Conservation (phyloP, 2,113 vertebrate genomes). For the Dicentrarchus labrax region DNA sequence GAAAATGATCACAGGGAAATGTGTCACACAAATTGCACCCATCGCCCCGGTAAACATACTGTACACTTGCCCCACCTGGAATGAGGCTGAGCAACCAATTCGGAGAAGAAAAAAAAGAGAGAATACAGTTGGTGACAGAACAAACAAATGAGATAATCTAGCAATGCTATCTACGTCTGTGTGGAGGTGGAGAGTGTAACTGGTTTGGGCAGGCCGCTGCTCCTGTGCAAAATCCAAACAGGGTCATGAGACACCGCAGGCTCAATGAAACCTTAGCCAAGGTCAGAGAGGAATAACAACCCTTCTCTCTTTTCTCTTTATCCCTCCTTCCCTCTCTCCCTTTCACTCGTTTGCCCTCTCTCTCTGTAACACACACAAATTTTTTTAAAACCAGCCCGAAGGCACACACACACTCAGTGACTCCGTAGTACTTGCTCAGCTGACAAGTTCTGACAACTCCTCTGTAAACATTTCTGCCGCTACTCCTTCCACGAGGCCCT, state of each 20-base stretch:
- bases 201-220: slow-evolving; percentile 66
- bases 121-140: neutral
- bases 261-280: slow-evolving; percentile 81
- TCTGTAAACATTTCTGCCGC: slow-evolving; percentile 71
- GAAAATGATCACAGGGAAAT: slow-evolving; percentile 6
- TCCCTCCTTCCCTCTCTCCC: slow-evolving; percentile 47
- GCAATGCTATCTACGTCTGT: neutral
- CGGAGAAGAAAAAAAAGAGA: neutral
- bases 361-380: slow-evolving; percentile 4
- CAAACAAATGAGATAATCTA: slow-evolving; percentile 15
- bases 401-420: slow-evolving; percentile 51
- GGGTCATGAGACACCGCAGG: slow-evolving; percentile 78
- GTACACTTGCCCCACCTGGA: neutral
- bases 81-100: slow-evolving; percentile 5
- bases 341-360: slow-evolving; percentile 14
- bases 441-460: slow-evolving; percentile 78
- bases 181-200: slow-evolving; percentile 65
- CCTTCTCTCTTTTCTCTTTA: slow-evolving; percentile 58
- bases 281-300: slow-evolving; percentile 78
- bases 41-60: neutral
- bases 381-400: slow-evolving; percentile 54
- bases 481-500: slow-evolving; percentile 55
- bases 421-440: slow-evolving; percentile 50
- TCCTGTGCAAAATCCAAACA: slow-evolving; percentile 68
- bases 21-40: neutral